Evolutionary conservation across 2,113 vertebrate genomes (phyloP).

Genomic region (Pyxicephalus adspersus): DNA sequence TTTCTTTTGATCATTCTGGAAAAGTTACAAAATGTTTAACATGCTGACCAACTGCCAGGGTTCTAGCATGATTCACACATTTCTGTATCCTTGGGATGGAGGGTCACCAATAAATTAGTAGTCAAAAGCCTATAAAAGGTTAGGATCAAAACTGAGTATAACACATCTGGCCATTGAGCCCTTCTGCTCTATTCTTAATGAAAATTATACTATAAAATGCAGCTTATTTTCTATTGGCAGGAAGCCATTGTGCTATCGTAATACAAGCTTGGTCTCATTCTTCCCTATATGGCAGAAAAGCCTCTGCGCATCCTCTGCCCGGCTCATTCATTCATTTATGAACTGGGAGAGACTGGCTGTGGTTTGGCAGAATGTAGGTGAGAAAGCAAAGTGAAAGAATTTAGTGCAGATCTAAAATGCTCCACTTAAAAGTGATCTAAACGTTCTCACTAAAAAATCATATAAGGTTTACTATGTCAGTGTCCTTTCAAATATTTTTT

Average conservation of each 20-base stretch:
- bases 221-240: background rate
- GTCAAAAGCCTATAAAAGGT: background rate
- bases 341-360: background rate
- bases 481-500: no score
- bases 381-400: no score
- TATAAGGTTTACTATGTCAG: no score
- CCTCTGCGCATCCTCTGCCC: background rate
- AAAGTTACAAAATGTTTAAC: constrained; percentile 21
- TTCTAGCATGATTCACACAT: background rate
- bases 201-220: background rate
- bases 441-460: no score
- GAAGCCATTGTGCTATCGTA: no score
- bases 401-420: no score
- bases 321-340: background rate
- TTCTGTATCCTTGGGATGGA: background rate
- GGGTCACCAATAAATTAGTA: background rate
- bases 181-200: background rate
- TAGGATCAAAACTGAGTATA: background rate
- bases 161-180: background rate
- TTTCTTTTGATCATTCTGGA: constrained; percentile 2
- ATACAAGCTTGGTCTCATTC: background rate
- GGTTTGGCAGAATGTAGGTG: no score
- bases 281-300: background rate
- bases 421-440: no score
- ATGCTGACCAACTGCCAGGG: constrained; percentile 2